Evolutionary conservation across 1,140 invertebrate species (phyloP), one percentile per base, ranked within the genome.

Genomic region (Zaprionus nigranus): DNA sequence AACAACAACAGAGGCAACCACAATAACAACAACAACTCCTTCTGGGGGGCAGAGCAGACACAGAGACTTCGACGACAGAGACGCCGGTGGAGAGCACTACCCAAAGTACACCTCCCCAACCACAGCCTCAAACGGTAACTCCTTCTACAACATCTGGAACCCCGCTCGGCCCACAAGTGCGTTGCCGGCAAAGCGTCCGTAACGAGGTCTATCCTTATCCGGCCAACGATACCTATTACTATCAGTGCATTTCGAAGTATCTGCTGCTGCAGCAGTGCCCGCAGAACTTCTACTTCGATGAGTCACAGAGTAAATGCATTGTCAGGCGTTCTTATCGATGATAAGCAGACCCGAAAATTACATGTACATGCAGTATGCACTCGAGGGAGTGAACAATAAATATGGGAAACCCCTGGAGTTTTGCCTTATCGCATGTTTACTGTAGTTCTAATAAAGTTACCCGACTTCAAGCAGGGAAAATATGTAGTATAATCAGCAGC

Each of bases 141-240:
- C n/a, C 40, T 46, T 9, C 7, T 3, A 17, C 40, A 17, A 38
- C 49, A 22, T 53, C 36, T 11, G 62, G 9, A 6, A 57, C 46
- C 17, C 7, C 3, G 6, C 28, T 43, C 0, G 78, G 38, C 26
- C 51, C 76, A 1, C 64, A 68, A 13, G 53, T 70, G n/a, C 70
- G 64, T 36, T 90, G 85, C 40, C 65, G 65, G 30, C 66, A 62
- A 9, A 75, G 63, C 34, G 76, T 66, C 0, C 58, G 36, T 5
- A 79, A 85, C 20, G 64, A 49, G 1, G 82, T 85, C 17, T 90
- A 90, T 79, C 78, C 85, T 2, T 90, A 90, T 73, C 85, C 85
- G 2, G 66, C 86, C 2, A 90, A 90, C 46, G 54, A 49, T 13
- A 85, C 82, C 62, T 90, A 90, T 60, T 90, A 85, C 36, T 90